phyloP scores from a whole-genome alignment of 2,113 vertebrate species.

The Triplophysa rosa region DNA sequence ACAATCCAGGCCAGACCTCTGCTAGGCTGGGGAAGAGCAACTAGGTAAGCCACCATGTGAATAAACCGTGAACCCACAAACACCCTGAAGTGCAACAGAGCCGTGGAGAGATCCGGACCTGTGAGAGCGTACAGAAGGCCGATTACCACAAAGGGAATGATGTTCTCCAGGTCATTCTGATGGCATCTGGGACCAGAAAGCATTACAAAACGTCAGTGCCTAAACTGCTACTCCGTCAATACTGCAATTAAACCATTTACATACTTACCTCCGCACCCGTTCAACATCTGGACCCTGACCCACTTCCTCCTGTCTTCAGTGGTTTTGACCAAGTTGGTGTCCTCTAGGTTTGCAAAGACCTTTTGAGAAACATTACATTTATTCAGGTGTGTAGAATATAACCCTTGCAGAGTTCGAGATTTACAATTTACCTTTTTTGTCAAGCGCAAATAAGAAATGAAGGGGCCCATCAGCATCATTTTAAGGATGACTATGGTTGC shows the following conservation, averaged over 20 bases:
- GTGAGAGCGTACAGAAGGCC: constrained; percentile 80
- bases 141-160: constrained; percentile 78
- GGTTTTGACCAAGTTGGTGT: constrained; percentile 62
- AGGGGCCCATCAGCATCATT: constrained; percentile 81
- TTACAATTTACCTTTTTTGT: constrained; percentile 73
- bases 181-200: constrained; percentile 69
- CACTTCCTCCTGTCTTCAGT: constrained; percentile 72
- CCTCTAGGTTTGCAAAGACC: constrained; percentile 83
- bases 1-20: constrained; percentile 68
- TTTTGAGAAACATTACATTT: neutral
- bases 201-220: neutral
- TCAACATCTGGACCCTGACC: constrained; percentile 76
- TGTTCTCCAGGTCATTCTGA: constrained; percentile 84
- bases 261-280: constrained; percentile 77
- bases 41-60: constrained; percentile 76
- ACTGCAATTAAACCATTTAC: neutral
- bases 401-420: no score
- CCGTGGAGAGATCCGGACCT: constrained; percentile 68
- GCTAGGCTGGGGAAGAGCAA: constrained; percentile 78
- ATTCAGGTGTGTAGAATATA: neutral
- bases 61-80: constrained; percentile 72
- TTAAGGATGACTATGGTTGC: constrained; percentile 74
- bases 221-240: neutral
- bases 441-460: constrained; percentile 72
- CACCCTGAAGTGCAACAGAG: constrained; percentile 80